A percentile compares a stretch with the other conserved stretches of the same genome.
phyloP scores from a whole-genome alignment of 2,888 invertebrate species.

The Metacarcinus magister region DNA sequence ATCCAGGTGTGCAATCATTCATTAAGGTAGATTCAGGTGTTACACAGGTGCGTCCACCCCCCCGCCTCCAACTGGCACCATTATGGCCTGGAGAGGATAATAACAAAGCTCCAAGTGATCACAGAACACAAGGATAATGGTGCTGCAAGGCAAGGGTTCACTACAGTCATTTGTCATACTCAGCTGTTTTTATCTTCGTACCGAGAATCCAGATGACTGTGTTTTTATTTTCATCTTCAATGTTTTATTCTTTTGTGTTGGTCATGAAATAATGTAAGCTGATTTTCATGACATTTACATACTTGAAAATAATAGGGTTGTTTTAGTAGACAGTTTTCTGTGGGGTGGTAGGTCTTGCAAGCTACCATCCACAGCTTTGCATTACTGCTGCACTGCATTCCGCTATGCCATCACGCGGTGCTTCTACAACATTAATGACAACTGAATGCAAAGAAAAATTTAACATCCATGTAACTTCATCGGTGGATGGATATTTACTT shows the following conservation, averaged over 20 bases:
- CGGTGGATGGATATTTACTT: not conserved
- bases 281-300: not conserved
- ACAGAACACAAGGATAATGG: not conserved
- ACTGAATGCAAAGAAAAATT: not conserved
- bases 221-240: not conserved
- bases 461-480: not conserved
- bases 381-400: not conserved
- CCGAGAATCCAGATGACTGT: not conserved
- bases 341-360: not conserved
- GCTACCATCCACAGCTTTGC: not conserved
- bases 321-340: not conserved
- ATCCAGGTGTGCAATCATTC: constrained; percentile 10
- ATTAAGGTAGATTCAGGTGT: not conserved
- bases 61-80: not conserved
- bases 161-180: not conserved
- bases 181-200: not conserved
- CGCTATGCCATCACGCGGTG: not conserved
- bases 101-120: not conserved
- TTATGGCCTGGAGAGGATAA: not conserved
- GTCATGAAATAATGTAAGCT: not conserved
- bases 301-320: not conserved
- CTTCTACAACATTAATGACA: not conserved
- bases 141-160: not conserved
- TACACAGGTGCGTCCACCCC: not conserved
- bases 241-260: not conserved